These are phyloP conservation scores for Sciaenops ocellatus DNA, from an alignment of 2,797 vertebrate species.

Conservation along the genomic window DNA sequence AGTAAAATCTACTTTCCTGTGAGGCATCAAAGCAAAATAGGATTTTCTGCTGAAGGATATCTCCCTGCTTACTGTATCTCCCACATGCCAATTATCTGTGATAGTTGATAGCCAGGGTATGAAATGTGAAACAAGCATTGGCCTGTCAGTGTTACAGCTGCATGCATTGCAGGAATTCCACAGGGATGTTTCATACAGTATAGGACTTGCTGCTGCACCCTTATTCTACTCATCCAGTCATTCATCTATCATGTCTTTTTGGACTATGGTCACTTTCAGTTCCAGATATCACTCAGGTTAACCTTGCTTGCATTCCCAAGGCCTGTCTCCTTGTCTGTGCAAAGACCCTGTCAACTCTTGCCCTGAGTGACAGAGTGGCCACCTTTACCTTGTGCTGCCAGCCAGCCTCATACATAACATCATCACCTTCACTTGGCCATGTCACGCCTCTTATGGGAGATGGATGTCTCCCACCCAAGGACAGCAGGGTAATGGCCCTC, in stretches of 20 bases:
- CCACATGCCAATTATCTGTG: conserved; percentile 60
- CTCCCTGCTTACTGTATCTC: conserved; percentile 49
- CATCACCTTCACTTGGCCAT: conserved; percentile 83
- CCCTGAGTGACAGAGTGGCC: conserved; percentile 73
- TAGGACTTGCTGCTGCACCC: neutral
- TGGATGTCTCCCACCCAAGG: conserved; percentile 81
- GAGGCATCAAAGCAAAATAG: conserved; percentile 75
- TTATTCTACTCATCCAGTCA: neutral
- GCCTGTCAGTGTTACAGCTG: conserved; percentile 31
- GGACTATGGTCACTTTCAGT: conserved; percentile 54
- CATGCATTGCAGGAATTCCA: conserved; percentile 11
- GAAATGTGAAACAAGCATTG: conserved; percentile 53
- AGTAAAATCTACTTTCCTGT: conserved; percentile 79
- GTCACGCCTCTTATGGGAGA: conserved; percentile 78
- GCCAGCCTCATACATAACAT: conserved; percentile 81
- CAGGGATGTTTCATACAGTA: conserved; percentile 13
- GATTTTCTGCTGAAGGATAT: conserved; percentile 72
- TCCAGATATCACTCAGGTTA: conserved; percentile 67
- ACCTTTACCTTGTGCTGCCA: conserved; percentile 80
- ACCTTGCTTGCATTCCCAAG: conserved; percentile 75
- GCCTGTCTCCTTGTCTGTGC: conserved; percentile 57
- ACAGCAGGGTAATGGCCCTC: conserved; percentile 78
- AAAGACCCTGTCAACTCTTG: conserved; percentile 65
- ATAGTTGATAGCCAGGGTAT: conserved; percentile 48
- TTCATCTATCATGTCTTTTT: conserved; percentile 24